Evolutionary conservation across 2,888 invertebrate genomes (phyloP), one percentile per base, ranked within the genome.

Genomic region (Epirrhoe alternata): DNA sequence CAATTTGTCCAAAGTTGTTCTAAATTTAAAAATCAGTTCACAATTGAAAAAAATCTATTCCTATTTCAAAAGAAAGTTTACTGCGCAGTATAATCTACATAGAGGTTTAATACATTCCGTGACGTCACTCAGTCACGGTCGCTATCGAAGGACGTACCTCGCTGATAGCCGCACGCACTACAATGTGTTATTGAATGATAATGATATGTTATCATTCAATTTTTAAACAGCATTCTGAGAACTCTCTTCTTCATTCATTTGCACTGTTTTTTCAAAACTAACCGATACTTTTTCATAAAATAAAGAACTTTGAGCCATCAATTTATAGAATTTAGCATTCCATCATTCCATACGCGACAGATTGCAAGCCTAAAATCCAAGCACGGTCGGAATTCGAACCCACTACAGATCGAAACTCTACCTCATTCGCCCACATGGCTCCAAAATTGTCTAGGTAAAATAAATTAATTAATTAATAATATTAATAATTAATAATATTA

Each of bases 101-200:
- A 16, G 6, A 45, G 47, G 10, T 5, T 10, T 12, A 14, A 14
- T 12, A 16, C 14, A 47, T 16, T 51, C 51, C 2, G 30, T 59
- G 51, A 61, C 49, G 33, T 61, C 61, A 61, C 35, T 12, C 24
- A 24, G 38, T 42, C 59, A 59, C 59, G 51, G 54, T 47, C 54
- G 49, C 61, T 47, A 38, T 49, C 54, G 61, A 61, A 61, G 61
- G 54, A 61, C 61, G 35, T 30, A 35, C 54, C 52, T 52, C 61
- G 14, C 53, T 45, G 47, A 54, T 54, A 60, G n/a, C 49, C 42
- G 33, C 17, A n/a, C 42, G 33, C 17, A n/a, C 35, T 47, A 54
- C 47, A 60, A 52, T 38, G 51, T 53, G 60, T 51, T 60, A 53
- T 42, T 61, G 42, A 47, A 45, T 47, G 52, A 60, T 53, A 45